Conservation (phyloP, 1,140 invertebrate species). For the Samia ricini region DNA sequence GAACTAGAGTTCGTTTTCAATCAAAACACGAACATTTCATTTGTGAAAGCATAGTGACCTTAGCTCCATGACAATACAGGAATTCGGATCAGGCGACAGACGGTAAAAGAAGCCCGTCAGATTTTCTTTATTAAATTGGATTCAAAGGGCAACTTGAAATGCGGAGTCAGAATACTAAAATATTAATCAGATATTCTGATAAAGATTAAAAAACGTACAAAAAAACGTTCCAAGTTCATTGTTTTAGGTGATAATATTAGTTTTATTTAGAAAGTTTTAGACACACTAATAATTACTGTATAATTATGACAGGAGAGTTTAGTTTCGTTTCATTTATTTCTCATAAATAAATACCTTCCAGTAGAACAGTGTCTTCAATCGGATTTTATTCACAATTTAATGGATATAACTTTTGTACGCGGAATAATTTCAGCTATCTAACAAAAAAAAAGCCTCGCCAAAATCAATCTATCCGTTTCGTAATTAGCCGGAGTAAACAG, state of each 20-base stretch:
- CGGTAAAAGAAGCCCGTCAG: slow-evolving; percentile 9
- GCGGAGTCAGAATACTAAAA: slow-evolving; percentile 6
- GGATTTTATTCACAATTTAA: too few relatives aligned
- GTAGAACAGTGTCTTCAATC: too few relatives aligned
- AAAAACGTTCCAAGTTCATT: neutral
- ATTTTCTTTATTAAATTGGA: slow-evolving; percentile 28
- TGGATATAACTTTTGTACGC: too few relatives aligned
- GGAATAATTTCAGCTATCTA: too few relatives aligned
- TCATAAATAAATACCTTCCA: too few relatives aligned
- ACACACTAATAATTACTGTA: neutral
- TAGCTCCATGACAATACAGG: slow-evolving; percentile 27
- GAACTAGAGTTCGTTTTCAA: slow-evolving; percentile 16
- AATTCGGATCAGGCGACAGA: slow-evolving; percentile 27
- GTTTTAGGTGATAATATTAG: neutral
- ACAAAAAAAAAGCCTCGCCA: too few relatives aligned
- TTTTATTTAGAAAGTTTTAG: neutral
- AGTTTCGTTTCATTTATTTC: too few relatives aligned
- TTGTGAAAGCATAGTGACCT: slow-evolving; percentile 14
- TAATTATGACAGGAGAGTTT: too few relatives aligned
- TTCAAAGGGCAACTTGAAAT: slow-evolving; percentile 11
- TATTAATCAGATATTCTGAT: slow-evolving; percentile 13
- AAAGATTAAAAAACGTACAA: slow-evolving; percentile 5
- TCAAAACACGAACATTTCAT: slow-evolving; percentile 17
- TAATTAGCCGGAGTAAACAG: too few relatives aligned
- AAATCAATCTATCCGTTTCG: too few relatives aligned